phyloP scores from a whole-genome alignment of 2,888 invertebrate genomes.

The Latrodectus hesperus region DNA sequence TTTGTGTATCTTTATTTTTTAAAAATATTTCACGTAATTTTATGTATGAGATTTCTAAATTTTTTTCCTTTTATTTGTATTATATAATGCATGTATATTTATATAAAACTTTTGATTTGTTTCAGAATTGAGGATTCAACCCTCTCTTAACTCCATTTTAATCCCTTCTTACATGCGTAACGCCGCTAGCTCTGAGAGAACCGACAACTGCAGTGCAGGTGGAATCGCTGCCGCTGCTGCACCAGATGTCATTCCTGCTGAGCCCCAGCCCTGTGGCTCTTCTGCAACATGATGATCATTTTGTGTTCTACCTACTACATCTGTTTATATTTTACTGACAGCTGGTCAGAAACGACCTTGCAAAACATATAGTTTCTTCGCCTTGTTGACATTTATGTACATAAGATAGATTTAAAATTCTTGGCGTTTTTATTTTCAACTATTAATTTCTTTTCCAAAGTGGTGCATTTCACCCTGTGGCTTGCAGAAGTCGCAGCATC shows the following conservation, averaged over 20 bases:
- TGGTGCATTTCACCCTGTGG: neutral
- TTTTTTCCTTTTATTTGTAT: too few relatives aligned
- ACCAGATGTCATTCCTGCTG: slow-evolving; percentile 35
- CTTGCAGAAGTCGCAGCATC: neutral
- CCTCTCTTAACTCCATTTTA: slow-evolving; percentile 89
- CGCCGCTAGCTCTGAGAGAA: slow-evolving; percentile 14
- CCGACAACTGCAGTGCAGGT: slow-evolving; percentile 26
- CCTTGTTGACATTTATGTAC: slow-evolving; percentile 5
- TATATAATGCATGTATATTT: too few relatives aligned
- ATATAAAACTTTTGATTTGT: slow-evolving; percentile 66
- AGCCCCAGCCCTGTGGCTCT: slow-evolving; percentile 36
- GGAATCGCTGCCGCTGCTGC: slow-evolving; percentile 23
- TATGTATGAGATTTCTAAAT: too few relatives aligned
- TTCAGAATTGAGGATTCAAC: slow-evolving; percentile 92
- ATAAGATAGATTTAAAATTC: slow-evolving; percentile 3
- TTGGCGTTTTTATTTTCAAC: slow-evolving; percentile 3
- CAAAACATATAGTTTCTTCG: slow-evolving; percentile 5
- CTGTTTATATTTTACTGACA: neutral
- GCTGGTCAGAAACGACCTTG: neutral
- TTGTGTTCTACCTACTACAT: neutral
- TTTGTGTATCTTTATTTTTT: too few relatives aligned
- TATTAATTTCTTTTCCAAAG: neutral
- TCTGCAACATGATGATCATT: slow-evolving; percentile 28
- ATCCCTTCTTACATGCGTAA: slow-evolving; percentile 82
- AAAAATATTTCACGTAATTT: too few relatives aligned